A percentile compares a stretch with the other conserved stretches of the same genome.
Evolutionary conservation across 1,140 invertebrate species (phyloP).

Genomic region (Calliphora vicina): DNA sequence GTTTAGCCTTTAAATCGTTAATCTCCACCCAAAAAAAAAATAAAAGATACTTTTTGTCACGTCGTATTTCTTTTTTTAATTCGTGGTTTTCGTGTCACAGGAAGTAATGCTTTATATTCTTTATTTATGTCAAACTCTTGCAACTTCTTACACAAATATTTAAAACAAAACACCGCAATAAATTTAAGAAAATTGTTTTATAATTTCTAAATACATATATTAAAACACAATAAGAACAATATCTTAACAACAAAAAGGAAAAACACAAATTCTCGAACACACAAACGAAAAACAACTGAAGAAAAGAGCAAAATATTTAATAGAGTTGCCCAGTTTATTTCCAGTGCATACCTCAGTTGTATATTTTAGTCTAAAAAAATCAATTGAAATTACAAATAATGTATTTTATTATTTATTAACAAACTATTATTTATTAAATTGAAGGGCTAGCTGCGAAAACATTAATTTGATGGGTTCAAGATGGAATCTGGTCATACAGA

Average conservation of each 20-base stretch:
- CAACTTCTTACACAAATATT: neutral
- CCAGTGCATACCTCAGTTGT: neutral
- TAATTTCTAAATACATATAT: neutral
- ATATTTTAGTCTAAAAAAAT: neutral
- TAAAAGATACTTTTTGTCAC: constrained; percentile 6
- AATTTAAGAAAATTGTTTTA: too few species aligned
- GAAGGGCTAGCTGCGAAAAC: too few species aligned
- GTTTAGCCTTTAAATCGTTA: neutral
- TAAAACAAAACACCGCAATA: too few species aligned
- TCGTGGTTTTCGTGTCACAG: constrained; percentile 23
- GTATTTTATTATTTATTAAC: too few species aligned
- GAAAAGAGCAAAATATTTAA: neutral
- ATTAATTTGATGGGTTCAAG: too few species aligned
- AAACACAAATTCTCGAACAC: constrained; percentile 19
- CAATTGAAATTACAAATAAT: neutral
- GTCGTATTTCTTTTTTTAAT: neutral
- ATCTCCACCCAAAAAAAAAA: constrained; percentile 33
- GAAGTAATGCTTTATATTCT: neutral
- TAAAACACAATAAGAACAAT: neutral
- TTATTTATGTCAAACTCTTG: neutral
- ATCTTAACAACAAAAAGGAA: neutral
- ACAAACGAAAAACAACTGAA: constrained; percentile 26
- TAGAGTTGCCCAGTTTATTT: neutral
- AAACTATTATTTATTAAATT: too few species aligned
- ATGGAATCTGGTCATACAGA: too few species aligned